Evolutionary conservation across 2,888 invertebrate genomes (phyloP).

Genomic region (Tipula unca): DNA sequence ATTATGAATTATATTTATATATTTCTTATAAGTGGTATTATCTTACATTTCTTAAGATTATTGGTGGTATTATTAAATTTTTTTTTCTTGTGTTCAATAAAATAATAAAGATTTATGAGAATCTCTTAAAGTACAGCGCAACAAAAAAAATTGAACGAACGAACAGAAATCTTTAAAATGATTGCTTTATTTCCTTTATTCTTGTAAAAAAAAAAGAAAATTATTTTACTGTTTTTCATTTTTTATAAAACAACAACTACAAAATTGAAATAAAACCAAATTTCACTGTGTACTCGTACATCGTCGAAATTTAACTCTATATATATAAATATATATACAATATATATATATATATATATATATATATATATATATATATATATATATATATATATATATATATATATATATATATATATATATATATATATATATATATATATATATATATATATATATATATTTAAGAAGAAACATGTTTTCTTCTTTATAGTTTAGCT

Average conservation of each 20-base stretch:
- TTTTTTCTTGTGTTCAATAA: slow-evolving; percentile 3
- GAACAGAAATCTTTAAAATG: not conserved
- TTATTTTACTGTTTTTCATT: slow-evolving; percentile 1
- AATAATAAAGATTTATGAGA: slow-evolving; percentile 8
- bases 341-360: too few relatives aligned
- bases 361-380: too few relatives aligned
- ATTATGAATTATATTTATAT: not conserved
- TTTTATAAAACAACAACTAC: not conserved
- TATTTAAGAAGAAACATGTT: not conserved
- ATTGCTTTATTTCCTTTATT: slow-evolving; percentile 14
- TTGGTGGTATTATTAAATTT: slow-evolving; percentile 8
- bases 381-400: too few relatives aligned
- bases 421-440: too few relatives aligned
- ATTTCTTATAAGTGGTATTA: not conserved
- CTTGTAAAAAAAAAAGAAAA: not conserved
- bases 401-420: too few relatives aligned
- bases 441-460: too few relatives aligned
- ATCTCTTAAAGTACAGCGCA: not conserved
- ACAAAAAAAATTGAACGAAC: not conserved
- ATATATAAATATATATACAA: too few relatives aligned
- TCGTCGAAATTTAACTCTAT: not conserved
- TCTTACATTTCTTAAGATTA: slow-evolving; percentile 8
- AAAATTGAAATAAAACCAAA: not conserved
- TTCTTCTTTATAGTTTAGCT: not conserved
- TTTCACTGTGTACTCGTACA: not conserved